phyloP scores from a whole-genome alignment of 2,888 invertebrate genomes.

The Mesorhabditis spiculigera region DNA sequence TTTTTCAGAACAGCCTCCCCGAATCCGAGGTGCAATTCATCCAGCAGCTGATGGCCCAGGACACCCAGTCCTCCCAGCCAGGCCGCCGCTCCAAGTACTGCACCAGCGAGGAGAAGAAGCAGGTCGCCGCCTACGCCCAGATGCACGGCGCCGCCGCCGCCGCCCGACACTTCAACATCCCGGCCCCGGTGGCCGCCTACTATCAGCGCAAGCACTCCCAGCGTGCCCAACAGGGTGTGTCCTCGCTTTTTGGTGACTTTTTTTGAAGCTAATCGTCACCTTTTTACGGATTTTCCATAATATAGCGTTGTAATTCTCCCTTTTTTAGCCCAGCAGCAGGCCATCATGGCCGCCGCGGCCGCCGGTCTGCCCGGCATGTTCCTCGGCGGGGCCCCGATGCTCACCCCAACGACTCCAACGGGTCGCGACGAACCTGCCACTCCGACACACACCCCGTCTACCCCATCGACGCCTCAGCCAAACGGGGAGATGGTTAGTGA shows the following conservation, averaged over 20 bases:
- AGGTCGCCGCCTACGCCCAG: conserved; percentile 40
- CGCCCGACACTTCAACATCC: conserved; percentile 19
- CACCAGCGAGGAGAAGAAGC: conserved; percentile 34
- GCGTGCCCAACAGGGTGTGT: conserved; percentile 13
- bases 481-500: not conserved
- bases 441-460: conserved; percentile 7
- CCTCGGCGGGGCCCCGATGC: conserved; percentile 3
- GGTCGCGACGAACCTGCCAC: conserved; percentile 9
- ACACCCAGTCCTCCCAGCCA: conserved; percentile 8
- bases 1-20: not conserved
- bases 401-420: not conserved
- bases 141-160: conserved; percentile 10
- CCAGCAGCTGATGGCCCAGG: not conserved
- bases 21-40: conserved; percentile 4
- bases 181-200: conserved; percentile 27
- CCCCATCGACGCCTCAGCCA: not conserved
- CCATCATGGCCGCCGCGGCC: conserved; percentile 9
- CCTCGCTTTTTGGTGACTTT: too few species aligned
- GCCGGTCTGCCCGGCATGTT: not conserved
- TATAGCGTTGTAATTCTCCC: conserved; percentile 21
- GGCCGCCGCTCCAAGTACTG: conserved; percentile 48
- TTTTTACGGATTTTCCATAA: conserved; percentile 29
- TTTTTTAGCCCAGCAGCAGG: conserved; percentile 10
- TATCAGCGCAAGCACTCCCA: conserved; percentile 32
- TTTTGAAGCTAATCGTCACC: too few species aligned